These are phyloP conservation scores for Manis crassicaudata DNA, from an alignment of 2,797 vertebrate species.

Conservation along the genomic window DNA sequence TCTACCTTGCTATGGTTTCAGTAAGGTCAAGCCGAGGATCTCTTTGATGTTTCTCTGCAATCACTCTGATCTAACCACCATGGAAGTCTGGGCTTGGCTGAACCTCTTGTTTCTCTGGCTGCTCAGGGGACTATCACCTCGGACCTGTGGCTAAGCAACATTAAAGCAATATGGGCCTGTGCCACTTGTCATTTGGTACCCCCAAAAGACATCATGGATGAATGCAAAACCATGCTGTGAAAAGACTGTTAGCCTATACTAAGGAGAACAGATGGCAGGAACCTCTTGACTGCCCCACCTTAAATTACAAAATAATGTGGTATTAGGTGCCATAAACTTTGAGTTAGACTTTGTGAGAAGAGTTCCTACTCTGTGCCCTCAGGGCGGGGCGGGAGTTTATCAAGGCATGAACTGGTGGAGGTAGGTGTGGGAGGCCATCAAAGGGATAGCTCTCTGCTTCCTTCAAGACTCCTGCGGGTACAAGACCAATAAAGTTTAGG, in stretches of 20 bases:
- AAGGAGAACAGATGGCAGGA: neutral
- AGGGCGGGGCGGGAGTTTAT: slow-evolving; percentile 49
- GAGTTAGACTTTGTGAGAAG: slow-evolving; percentile 49
- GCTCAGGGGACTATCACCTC: neutral
- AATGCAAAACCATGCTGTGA: neutral
- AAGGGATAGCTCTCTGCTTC: slow-evolving; percentile 37
- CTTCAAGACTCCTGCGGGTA: neutral
- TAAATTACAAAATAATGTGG: slow-evolving; percentile 38
- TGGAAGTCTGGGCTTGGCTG: neutral
- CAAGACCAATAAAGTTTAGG: slow-evolving; percentile 13
- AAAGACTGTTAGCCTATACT: neutral
- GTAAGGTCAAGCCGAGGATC: neutral
- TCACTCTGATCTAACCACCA: neutral
- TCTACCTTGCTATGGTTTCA: neutral
- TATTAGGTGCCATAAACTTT: slow-evolving; percentile 13
- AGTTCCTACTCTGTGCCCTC: slow-evolving; percentile 29
- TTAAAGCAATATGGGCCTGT: neutral
- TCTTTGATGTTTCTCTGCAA: neutral
- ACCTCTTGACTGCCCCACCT: neutral
- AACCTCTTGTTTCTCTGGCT: slow-evolving; percentile 26
- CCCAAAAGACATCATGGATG: neutral
- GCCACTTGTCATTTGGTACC: neutral
- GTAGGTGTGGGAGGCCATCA: slow-evolving; percentile 9
- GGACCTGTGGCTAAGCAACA: neutral
- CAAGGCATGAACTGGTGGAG: slow-evolving; percentile 40